These are phyloP conservation scores for Rostratula benghalensis DNA, from an alignment of 2,113 vertebrate species.

Conservation along the genomic window DNA sequence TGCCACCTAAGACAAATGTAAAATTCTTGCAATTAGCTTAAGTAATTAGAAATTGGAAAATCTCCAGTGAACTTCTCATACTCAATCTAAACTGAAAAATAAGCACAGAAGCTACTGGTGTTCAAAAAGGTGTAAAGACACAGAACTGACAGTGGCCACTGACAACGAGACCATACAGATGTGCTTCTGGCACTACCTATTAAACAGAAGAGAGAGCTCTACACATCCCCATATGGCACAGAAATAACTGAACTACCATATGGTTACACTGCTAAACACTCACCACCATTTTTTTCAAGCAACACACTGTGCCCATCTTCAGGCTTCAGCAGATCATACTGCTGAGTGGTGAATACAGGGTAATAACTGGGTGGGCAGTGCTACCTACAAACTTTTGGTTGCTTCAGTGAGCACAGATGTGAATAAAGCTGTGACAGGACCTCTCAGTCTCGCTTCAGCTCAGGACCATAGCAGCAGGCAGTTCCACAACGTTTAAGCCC, in stretches of 20 bases:
- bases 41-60: conserved; percentile 67
- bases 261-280: neutral
- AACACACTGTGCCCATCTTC: neutral
- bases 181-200: neutral
- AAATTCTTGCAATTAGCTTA: conserved; percentile 65
- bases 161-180: neutral
- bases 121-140: conserved; percentile 34
- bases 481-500: neutral
- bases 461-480: fast-evolving
- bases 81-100: conserved; percentile 42
- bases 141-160: neutral
- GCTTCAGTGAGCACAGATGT: neutral
- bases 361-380: neutral
- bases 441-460: fast-evolving
- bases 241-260: neutral
- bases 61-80: conserved; percentile 48
- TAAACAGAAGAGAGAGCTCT: neutral
- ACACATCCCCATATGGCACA: neutral
- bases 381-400: neutral
- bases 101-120: neutral
- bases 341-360: neutral
- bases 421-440: neutral
- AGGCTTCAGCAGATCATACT: neutral
- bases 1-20: conserved; percentile 45
- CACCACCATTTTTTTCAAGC: neutral